Evolutionary conservation across 2,888 invertebrate species (phyloP).

Genomic region (Eilema sororculum): DNA sequence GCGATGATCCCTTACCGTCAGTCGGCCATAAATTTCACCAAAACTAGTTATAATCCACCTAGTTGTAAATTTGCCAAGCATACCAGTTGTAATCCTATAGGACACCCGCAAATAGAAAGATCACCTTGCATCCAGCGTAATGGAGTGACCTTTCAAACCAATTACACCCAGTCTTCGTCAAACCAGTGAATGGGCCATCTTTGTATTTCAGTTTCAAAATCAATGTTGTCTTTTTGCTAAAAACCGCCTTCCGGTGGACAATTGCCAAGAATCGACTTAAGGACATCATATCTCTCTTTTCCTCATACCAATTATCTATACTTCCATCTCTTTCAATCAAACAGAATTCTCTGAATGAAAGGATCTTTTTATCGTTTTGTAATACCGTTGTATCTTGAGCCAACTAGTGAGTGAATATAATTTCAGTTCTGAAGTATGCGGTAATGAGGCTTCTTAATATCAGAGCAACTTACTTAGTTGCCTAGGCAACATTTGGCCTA

Average conservation of each 20-base stretch:
- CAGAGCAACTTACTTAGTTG: constrained; percentile 48
- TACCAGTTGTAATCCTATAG: constrained; percentile 21
- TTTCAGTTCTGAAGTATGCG: constrained; percentile 69
- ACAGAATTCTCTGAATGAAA: constrained; percentile 84
- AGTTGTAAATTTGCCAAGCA: neutral
- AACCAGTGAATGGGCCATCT: constrained; percentile 75
- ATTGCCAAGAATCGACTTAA: constrained; percentile 82
- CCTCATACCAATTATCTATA: constrained; percentile 48
- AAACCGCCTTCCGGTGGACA: constrained; percentile 85
- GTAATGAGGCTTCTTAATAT: constrained; percentile 62
- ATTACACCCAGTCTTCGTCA: constrained; percentile 70
- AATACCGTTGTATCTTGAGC: constrained; percentile 75
- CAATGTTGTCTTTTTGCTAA: constrained; percentile 78
- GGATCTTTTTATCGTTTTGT: constrained; percentile 79
- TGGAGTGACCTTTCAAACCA: constrained; percentile 69
- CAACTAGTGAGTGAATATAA: constrained; percentile 81
- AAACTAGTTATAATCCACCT: neutral
- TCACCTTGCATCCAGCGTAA: constrained; percentile 42
- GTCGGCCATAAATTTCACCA: neutral
- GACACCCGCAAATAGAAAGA: constrained; percentile 43
- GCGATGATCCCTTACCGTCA: neutral
- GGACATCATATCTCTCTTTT: constrained; percentile 64
- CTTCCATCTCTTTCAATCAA: constrained; percentile 60
- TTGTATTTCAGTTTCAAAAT: constrained; percentile 81
- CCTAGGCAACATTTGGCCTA: constrained; percentile 43